Percentiles rank a stretch among this genome's conserved stretches.
phyloP scores from a whole-genome alignment of 2,797 vertebrate species.

The Rachycentron canadum region DNA sequence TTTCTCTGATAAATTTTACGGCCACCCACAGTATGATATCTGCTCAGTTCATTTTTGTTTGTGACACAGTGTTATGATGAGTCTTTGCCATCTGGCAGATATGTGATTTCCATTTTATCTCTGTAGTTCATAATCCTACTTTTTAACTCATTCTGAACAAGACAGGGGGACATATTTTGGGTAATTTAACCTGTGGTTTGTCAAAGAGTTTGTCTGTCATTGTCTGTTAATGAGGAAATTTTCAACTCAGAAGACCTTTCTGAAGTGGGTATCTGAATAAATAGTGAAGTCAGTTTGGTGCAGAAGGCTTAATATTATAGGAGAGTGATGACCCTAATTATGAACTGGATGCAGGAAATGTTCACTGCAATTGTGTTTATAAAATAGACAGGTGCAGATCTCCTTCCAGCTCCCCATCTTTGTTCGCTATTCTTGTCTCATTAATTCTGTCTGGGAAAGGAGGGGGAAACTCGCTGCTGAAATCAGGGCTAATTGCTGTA shows the following conservation, averaged over 20 bases:
- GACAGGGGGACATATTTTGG: slow-evolving; percentile 16
- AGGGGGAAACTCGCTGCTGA: slow-evolving; percentile 5
- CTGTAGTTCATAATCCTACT: slow-evolving; percentile 51
- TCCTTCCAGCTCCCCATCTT: slow-evolving; percentile 31
- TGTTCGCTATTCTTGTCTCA: slow-evolving; percentile 53
- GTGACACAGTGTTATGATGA: slow-evolving; percentile 48
- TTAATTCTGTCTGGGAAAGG: slow-evolving; percentile 45
- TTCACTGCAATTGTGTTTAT: slow-evolving; percentile 54
- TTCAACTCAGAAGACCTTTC: slow-evolving; percentile 24
- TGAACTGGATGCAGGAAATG: slow-evolving; percentile 34
- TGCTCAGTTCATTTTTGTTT: slow-evolving; percentile 43
- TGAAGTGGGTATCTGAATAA: slow-evolving; percentile 17
- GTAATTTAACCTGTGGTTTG: slow-evolving; percentile 31
- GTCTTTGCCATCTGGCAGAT: slow-evolving; percentile 62
- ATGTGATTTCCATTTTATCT: slow-evolving; percentile 58
- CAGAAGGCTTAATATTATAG: slow-evolving; percentile 16
- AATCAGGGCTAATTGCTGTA: slow-evolving; percentile 50
- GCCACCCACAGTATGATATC: slow-evolving; percentile 31
- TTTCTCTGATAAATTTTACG: slow-evolving; percentile 32
- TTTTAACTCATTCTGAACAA: slow-evolving; percentile 49
- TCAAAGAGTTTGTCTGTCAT: slow-evolving; percentile 28
- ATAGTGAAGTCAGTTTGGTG: slow-evolving; percentile 13
- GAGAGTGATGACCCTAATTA: slow-evolving; percentile 45
- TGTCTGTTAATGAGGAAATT: slow-evolving; percentile 35
- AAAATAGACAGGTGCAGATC: slow-evolving; percentile 58